Percentiles rank a stretch among this genome's conserved stretches.
phyloP scores from a whole-genome alignment of 1,140 invertebrate genomes.

The Drosophila auraria region DNA sequence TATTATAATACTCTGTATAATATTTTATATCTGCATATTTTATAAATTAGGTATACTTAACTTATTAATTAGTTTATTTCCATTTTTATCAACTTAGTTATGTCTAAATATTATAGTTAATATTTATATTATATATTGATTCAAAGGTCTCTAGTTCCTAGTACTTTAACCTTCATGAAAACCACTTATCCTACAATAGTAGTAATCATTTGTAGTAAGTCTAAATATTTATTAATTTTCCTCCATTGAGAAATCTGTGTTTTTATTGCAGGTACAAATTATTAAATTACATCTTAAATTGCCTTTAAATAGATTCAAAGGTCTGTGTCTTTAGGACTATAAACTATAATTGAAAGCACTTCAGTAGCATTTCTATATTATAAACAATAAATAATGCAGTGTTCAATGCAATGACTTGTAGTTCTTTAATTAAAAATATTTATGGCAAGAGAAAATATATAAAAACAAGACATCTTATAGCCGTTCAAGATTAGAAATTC shows the following conservation, averaged over 20 bases:
- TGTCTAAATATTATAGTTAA: too few relatives aligned
- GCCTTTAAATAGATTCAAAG: not conserved
- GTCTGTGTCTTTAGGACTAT: not conserved
- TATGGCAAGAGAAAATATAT: too few relatives aligned
- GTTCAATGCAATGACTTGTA: not conserved
- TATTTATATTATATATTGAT: too few relatives aligned
- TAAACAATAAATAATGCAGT: constrained; percentile 10
- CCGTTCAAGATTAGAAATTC: too few relatives aligned
- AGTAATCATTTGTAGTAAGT: not conserved
- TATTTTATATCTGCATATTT: too few relatives aligned
- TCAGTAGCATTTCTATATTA: not conserved
- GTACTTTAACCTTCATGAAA: not conserved
- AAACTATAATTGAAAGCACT: not conserved
- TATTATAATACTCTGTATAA: too few relatives aligned
- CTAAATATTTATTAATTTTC: not conserved
- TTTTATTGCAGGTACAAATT: not conserved
- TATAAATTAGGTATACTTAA: too few relatives aligned
- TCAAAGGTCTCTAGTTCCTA: not conserved
- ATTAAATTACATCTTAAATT: not conserved
- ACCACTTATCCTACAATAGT: not conserved
- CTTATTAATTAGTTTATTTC: too few relatives aligned
- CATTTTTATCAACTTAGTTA: too few relatives aligned
- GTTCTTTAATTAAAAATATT: too few relatives aligned
- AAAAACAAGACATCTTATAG: too few relatives aligned
- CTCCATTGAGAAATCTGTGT: not conserved